A percentile compares a stretch with the other conserved stretches of the same genome.
Evolutionary conservation across 2,888 invertebrate genomes (phyloP).

Genomic region (Andrena trimmerana): DNA sequence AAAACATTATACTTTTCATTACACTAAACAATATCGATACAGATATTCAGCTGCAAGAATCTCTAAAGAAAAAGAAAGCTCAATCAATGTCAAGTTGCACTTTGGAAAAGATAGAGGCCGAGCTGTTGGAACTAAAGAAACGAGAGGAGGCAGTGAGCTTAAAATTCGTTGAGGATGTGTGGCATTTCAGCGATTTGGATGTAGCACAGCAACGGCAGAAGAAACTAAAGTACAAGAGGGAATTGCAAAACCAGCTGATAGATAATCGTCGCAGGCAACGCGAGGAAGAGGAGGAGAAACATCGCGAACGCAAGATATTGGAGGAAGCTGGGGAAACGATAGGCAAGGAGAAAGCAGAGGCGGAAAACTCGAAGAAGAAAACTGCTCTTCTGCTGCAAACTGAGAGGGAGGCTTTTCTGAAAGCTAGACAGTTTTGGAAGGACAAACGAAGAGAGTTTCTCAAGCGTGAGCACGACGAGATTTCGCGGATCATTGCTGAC

Average conservation of each 20-base stretch:
- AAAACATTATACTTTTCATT: too few relatives aligned
- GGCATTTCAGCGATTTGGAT: neutral
- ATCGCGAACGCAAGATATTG: slow-evolving; percentile 69
- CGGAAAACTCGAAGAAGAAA: slow-evolving; percentile 49
- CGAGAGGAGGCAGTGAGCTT: neutral
- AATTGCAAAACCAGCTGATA: slow-evolving; percentile 69
- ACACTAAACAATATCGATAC: too few relatives aligned
- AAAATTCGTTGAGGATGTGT: neutral
- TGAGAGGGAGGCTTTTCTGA: slow-evolving; percentile 64
- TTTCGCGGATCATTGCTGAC: slow-evolving; percentile 45
- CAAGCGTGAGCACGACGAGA: slow-evolving; percentile 62
- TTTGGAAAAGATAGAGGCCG: neutral
- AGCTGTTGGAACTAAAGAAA: slow-evolving; percentile 13
- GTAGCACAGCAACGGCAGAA: slow-evolving; percentile 3
- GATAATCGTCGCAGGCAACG: slow-evolving; percentile 63
- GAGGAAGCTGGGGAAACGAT: slow-evolving; percentile 58
- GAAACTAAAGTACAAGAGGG: slow-evolving; percentile 41
- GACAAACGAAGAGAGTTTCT: slow-evolving; percentile 59
- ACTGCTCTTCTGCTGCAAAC: slow-evolving; percentile 42
- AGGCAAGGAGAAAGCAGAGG: slow-evolving; percentile 48
- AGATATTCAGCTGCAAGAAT: slow-evolving; percentile 39
- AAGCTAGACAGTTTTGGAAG: slow-evolving; percentile 66
- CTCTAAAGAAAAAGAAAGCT: neutral
- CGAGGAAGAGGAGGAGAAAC: slow-evolving; percentile 65
- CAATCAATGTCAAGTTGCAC: neutral